These are phyloP conservation scores for Entelurus aequoreus DNA, from an alignment of 2,113 vertebrate species.

Conservation along the genomic window DNA sequence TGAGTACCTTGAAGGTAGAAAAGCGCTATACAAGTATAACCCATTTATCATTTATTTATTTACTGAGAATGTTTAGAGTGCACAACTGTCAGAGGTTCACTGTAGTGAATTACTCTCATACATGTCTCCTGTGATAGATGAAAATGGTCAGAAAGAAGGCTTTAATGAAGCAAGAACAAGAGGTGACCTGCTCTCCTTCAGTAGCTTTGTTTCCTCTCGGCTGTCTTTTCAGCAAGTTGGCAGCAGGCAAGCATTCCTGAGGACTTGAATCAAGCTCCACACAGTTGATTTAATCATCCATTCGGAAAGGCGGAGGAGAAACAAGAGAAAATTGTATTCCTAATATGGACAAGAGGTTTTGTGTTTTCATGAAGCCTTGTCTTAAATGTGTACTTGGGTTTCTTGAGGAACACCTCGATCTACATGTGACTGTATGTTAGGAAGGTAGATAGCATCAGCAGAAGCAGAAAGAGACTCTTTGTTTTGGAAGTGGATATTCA, in stretches of 20 bases:
- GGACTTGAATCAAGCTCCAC: constrained; percentile 91
- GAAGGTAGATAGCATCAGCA: constrained; percentile 54
- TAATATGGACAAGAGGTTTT: constrained; percentile 97
- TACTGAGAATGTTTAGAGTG: constrained; percentile 30
- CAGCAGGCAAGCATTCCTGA: constrained; percentile 83
- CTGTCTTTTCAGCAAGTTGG: constrained; percentile 83
- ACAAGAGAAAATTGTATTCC: constrained; percentile 83
- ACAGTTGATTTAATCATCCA: constrained; percentile 97
- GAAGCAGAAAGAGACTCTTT: constrained; percentile 58
- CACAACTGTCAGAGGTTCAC: constrained; percentile 25
- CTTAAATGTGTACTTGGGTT: constrained; percentile 39
- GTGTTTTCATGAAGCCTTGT: constrained; percentile 49
- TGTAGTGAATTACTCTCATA: neutral
- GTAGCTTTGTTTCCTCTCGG: constrained; percentile 76
- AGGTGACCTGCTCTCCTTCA: constrained; percentile 48
- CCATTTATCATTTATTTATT: no score
- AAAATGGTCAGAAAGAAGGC: constrained; percentile 28
- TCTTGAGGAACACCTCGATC: constrained; percentile 76
- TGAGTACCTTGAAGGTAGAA: no score
- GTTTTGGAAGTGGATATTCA: constrained; percentile 44
- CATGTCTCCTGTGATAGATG: constrained; percentile 20
- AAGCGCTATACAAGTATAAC: no score
- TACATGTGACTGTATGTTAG: constrained; percentile 65
- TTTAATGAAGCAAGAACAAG: constrained; percentile 43
- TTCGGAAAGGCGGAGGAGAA: constrained; percentile 75